Evolutionary conservation across 2,888 invertebrate genomes (phyloP), one percentile per base, ranked within the genome.

Genomic region (Diarsia mendica): DNA sequence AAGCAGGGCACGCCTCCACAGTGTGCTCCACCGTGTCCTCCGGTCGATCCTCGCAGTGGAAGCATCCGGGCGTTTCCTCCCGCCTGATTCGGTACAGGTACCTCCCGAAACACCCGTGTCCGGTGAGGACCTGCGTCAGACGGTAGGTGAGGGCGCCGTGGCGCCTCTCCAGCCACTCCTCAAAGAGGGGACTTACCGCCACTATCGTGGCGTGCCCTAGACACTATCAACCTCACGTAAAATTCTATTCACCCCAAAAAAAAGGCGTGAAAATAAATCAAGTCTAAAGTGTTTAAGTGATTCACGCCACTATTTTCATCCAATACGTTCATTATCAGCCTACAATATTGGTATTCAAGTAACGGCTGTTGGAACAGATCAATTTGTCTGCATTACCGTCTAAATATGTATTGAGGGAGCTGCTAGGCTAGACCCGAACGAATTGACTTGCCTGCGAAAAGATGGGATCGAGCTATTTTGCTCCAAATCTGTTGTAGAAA

Each of bases 351-450:
- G 69, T 79, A 79, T 85, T 85, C 76, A 70, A 77, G 85, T 66
- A 85, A 82, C 85, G 85, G 67, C 66, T 61, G 46, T 2, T 73
- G 51, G 60, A 63, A 75, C 75, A 80, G 61, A 72, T 73, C 83
- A 80, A 85, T 85, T 80, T 85, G 70, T 83, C 75, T 80, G 33
- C 44, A 75, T 80, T 78, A 79, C 66, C 61, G 48, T 78, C 51
- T 75, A 73, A 70, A 85, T 68, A 82, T 82, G 44, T 76, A 65
- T 82, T 73, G 64, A 72, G 61, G 72, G 46, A 60, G 63, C 65
- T 70, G 65, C 73, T 58, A 18, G 60, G 49, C 65, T 75, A 76
- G 72, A 28, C 66, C 71, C 49, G 11, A 69, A 72, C 68, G 58
- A 82, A 82, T 74, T 73, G 85, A 72, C 66, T 71, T 49, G 67